phyloP scores from a whole-genome alignment of 2,113 vertebrate species.

The Heliornis fulica region DNA sequence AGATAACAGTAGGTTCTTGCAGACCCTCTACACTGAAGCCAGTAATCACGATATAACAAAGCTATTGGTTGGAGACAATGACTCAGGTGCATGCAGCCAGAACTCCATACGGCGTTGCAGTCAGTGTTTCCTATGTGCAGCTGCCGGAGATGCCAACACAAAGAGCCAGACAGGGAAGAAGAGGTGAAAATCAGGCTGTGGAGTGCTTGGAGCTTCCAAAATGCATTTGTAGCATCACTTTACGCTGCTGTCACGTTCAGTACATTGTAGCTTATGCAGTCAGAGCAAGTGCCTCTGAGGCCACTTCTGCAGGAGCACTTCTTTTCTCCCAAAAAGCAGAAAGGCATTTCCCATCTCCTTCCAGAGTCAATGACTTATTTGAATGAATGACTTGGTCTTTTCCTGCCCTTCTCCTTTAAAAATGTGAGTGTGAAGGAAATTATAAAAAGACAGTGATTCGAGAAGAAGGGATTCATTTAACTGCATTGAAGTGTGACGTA shows the following conservation, averaged over 20 bases:
- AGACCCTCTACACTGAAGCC: not conserved
- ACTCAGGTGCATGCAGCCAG: not conserved
- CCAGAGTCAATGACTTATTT: not conserved
- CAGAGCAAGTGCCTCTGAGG: not conserved
- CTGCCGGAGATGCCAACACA: not conserved
- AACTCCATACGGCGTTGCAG: not conserved
- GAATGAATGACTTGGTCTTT: not conserved
- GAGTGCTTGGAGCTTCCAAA: not conserved
- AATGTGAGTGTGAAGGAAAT: conserved; percentile 10
- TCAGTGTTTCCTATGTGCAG: not conserved
- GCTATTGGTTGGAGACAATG: not conserved
- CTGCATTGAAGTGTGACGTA: not conserved
- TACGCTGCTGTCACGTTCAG: not conserved
- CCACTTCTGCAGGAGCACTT: not conserved
- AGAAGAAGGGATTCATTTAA: conserved; percentile 35
- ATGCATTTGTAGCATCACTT: not conserved
- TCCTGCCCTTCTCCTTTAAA: conserved; percentile 17
- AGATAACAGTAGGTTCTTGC: not conserved
- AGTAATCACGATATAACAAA: not conserved
- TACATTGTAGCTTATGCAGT: not conserved
- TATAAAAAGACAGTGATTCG: not conserved
- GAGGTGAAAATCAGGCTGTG: not conserved
- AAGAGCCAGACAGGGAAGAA: not conserved
- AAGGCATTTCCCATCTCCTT: conserved; percentile 25
- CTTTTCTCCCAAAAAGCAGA: not conserved